A percentile compares a stretch with the other conserved stretches of the same genome.
Conservation (phyloP, 1,140 invertebrate species). For the Bilobella aurantiaca region DNA sequence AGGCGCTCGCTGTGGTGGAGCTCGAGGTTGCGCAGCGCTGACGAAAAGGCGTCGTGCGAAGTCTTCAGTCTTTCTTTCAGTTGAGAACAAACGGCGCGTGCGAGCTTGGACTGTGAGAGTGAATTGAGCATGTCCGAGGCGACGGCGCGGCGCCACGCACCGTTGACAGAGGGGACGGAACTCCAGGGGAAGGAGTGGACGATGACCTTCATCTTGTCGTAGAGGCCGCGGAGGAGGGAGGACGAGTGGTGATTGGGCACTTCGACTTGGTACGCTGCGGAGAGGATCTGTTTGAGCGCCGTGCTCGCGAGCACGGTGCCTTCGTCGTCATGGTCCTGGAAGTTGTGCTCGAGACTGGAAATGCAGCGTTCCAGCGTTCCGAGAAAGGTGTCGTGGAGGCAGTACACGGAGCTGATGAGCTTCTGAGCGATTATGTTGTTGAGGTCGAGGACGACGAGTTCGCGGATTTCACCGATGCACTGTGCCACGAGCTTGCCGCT, state of each 20-base stretch:
- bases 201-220: slow-evolving; percentile 66
- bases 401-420: slow-evolving; percentile 69
- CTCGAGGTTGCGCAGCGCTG: slow-evolving; percentile 57
- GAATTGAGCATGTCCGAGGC: slow-evolving; percentile 62
- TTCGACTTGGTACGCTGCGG: slow-evolving; percentile 71
- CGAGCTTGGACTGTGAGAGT: slow-evolving; percentile 58
- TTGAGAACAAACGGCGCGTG: slow-evolving; percentile 65
- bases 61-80: slow-evolving; percentile 38
- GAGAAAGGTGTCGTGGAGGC: slow-evolving; percentile 68
- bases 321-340: slow-evolving; percentile 45
- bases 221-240: slow-evolving; percentile 58
- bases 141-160: slow-evolving; percentile 61
- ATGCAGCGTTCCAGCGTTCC: slow-evolving; percentile 66
- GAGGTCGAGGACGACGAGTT: slow-evolving; percentile 58
- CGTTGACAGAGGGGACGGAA: slow-evolving; percentile 52
- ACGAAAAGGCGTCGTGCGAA: slow-evolving; percentile 47
- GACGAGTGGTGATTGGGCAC: slow-evolving; percentile 65
- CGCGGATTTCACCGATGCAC: slow-evolving; percentile 63
- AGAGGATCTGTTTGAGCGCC: slow-evolving; percentile 68
- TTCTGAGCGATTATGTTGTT: slow-evolving; percentile 69
- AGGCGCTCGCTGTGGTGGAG: slow-evolving; percentile 58
- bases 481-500: slow-evolving; percentile 33
- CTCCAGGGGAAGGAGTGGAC: slow-evolving; percentile 55
- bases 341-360: slow-evolving; percentile 51
- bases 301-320: slow-evolving; percentile 58